phyloP scores from a whole-genome alignment of 1,140 invertebrate species.

The Tetramorium alpestre region DNA sequence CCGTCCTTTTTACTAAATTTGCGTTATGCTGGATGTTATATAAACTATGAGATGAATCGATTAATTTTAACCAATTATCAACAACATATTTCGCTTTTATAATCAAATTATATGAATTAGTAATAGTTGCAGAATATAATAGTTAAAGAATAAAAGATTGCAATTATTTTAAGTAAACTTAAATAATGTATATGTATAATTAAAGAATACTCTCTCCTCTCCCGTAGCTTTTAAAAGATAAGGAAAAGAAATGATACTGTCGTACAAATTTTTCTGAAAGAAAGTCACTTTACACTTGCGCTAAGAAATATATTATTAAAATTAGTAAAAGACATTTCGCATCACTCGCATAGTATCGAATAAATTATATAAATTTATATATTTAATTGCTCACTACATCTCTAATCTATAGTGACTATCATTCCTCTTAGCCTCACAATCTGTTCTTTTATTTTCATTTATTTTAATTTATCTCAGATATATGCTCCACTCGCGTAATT shows the following conservation, averaged over 20 bases:
- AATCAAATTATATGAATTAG: neutral
- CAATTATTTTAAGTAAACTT: neutral
- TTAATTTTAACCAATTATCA: neutral
- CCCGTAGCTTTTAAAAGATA: neutral
- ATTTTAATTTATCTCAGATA: neutral
- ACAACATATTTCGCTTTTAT: neutral
- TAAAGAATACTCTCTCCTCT: neutral
- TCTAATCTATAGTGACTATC: neutral
- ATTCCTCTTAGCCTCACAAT: no score
- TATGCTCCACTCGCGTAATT: neutral
- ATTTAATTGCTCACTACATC: neutral
- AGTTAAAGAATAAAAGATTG: neutral
- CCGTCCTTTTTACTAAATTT: slow-evolving; percentile 35
- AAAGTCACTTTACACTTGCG: neutral
- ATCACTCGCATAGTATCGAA: neutral
- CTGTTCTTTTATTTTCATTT: neutral
- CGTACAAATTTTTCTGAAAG: neutral
- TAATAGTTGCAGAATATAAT: neutral
- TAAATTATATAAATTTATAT: neutral
- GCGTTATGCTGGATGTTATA: neutral
- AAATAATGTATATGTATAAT: neutral
- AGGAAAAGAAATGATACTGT: neutral
- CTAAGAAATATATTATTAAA: neutral
- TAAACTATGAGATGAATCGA: neutral
- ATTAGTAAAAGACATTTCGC: neutral